These are phyloP conservation scores for Pseudolycoriella hygida DNA, from an alignment of 2,888 invertebrate species.

Conservation along the genomic window DNA sequence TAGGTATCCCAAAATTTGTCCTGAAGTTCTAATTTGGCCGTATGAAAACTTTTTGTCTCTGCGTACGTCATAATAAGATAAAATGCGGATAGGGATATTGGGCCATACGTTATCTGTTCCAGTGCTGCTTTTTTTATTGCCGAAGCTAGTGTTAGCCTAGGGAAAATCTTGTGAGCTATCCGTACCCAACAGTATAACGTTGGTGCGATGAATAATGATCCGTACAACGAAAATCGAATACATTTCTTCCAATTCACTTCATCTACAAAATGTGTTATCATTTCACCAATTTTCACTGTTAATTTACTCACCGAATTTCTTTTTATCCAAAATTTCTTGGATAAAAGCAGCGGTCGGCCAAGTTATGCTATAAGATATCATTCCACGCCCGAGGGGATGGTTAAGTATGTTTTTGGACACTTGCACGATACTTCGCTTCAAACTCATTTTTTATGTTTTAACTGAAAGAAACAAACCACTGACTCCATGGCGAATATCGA, in stretches of 20 bases:
- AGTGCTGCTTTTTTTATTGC: constrained; percentile 58
- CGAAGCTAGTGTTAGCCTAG: constrained; percentile 45
- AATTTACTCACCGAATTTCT: too few relatives aligned
- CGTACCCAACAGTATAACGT: constrained; percentile 65
- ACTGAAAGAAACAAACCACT: too few relatives aligned
- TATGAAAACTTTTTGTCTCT: constrained; percentile 23
- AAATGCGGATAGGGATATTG: constrained; percentile 57
- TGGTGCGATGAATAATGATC: constrained; percentile 69
- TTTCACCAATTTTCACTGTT: too few relatives aligned
- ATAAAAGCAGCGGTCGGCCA: too few relatives aligned
- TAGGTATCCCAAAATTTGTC: constrained; percentile 40
- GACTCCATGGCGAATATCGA: too few relatives aligned
- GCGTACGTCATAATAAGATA: constrained; percentile 59
- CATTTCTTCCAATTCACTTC: constrained; percentile 48
- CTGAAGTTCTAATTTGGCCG: background rate
- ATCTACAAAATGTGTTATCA: background rate
- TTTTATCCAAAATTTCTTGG: too few relatives aligned
- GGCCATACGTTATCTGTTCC: constrained; percentile 59
- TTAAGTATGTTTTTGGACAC: too few relatives aligned
- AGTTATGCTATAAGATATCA: too few relatives aligned
- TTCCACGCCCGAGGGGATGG: too few relatives aligned
- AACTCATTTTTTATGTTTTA: too few relatives aligned
- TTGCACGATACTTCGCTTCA: too few relatives aligned
- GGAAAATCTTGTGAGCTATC: constrained; percentile 59
- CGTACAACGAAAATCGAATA: constrained; percentile 56